phyloP scores from a whole-genome alignment of 2,797 vertebrate species.

The Betta splendens region DNA sequence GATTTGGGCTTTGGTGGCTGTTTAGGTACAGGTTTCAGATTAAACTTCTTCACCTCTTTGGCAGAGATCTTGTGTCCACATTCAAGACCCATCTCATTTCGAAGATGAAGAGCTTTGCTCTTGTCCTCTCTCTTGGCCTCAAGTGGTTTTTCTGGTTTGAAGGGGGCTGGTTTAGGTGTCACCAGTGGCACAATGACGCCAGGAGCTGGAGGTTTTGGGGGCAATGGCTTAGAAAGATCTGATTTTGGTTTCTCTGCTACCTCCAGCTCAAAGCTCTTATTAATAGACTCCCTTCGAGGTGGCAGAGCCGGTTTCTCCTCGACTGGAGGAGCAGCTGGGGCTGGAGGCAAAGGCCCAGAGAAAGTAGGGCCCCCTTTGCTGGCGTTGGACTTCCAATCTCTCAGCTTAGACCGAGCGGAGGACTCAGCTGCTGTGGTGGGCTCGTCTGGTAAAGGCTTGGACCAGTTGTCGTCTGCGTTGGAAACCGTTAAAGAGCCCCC shows the following conservation, averaged over 20 bases:
- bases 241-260: conserved; percentile 83
- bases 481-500: conserved; percentile 40
- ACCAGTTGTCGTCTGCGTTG: conserved; percentile 77
- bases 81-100: conserved; percentile 97
- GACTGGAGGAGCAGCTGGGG: conserved; percentile 74
- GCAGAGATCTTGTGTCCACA: conserved; percentile 94
- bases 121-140: conserved; percentile 93
- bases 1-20: conserved; percentile 87
- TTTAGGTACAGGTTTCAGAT: conserved; percentile 91
- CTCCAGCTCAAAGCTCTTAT: conserved; percentile 90
- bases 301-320: conserved; percentile 97
- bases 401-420: conserved; percentile 83
- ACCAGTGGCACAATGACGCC: conserved; percentile 86
- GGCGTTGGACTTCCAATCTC: conserved; percentile 88
- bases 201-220: conserved; percentile 87
- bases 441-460: conserved; percentile 92
- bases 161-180: conserved; percentile 81
- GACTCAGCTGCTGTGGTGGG: conserved; percentile 82
- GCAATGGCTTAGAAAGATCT: conserved; percentile 84
- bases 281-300: conserved; percentile 93
- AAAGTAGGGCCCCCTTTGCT: conserved; percentile 68
- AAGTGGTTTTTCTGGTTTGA: conserved; percentile 84
- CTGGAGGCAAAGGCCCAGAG: conserved; percentile 77
- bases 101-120: conserved; percentile 88
- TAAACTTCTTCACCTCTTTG: conserved; percentile 96